Base-by-base conservation (phyloP, 2,888 invertebrate species). In the Malthinus seriepunctatus region DNA sequence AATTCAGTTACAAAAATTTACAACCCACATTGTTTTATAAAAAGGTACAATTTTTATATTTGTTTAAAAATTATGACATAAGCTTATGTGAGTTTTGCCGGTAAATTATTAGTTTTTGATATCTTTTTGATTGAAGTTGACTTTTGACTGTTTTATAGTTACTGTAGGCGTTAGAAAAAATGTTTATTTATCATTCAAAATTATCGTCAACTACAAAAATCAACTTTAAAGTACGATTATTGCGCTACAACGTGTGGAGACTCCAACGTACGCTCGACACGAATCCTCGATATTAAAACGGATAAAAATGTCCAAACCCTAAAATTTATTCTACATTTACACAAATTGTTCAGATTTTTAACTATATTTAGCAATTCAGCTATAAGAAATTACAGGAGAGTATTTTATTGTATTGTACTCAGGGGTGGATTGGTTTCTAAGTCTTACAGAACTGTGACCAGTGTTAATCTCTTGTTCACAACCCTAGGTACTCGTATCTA, bases 31-130 rank as follows among this genome's bases (percentile, higher is more conserved):
- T n/a, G 33, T 14, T 15, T 34, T 31, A 11, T 14, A 47, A 14
- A 32, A 47, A 33, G 23, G 32, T 34, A 7, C 8, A 5, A 15
- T 11, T 5, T 42, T 42, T 42, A 9, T 15, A 12, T 9, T 4
- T n/a, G 9, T 32, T 31, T 46, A 35, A 50, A 51, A 59, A 50
- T 61, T 56, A 53, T 56, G 49, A 53, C 44, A 61, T 56, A 61
- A 61, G 60, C 56, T 56, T 44, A 61, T 45, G 46, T 32, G 44
- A 44, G 51, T 50, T 38, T 52, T 56, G 44, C 50, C 37, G 47
- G 46, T 55, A 51, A 38, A 51, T 59, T 50, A 58, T 52, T 58
- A 53, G 49, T 51, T 49, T 53, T 52, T 59, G 59, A 59, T 59
- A 51, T 23, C 23, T 23, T 23, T 23, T 23, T 23, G 23, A 23